Evolutionary conservation across 2,113 vertebrate species (phyloP).

Genomic region (Loxodonta africana): DNA sequence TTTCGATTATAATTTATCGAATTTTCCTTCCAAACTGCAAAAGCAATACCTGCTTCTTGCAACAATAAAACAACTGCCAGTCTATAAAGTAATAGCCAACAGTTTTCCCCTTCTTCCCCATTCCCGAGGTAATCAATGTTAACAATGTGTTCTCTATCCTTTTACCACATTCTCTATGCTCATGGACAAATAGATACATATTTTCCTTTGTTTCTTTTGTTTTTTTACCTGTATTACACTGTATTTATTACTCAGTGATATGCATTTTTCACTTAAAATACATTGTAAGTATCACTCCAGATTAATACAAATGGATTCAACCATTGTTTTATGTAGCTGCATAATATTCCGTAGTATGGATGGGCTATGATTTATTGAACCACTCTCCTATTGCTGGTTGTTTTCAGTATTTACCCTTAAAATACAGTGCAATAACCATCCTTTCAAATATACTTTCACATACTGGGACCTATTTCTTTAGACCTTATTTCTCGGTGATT

Average conservation of each 20-base stretch:
- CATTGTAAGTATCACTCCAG: background rate
- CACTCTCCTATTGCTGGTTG: background rate
- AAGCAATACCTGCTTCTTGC: conserved; percentile 58
- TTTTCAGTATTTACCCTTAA: background rate
- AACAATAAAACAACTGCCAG: conserved; percentile 46
- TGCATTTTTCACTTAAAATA: conserved; percentile 14
- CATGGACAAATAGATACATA: background rate
- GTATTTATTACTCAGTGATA: background rate
- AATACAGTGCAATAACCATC: background rate
- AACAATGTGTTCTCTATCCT: background rate
- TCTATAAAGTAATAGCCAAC: conserved; percentile 36
- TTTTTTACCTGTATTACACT: background rate
- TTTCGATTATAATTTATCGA: conserved; percentile 58
- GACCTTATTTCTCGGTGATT: background rate
- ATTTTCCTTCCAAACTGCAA: conserved; percentile 68
- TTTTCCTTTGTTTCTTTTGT: conserved; percentile 6
- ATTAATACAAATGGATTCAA: conserved; percentile 50
- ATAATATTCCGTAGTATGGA: background rate
- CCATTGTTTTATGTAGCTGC: background rate
- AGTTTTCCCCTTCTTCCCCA: background rate
- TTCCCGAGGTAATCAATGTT: conserved; percentile 53
- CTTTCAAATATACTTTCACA: conserved; percentile 38
- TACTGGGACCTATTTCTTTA: background rate
- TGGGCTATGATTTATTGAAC: background rate
- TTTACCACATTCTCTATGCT: background rate